Evolutionary conservation across 1,140 invertebrate species (phyloP), one percentile per base, ranked within the genome.

Genomic region (Nixonia krombeini): DNA sequence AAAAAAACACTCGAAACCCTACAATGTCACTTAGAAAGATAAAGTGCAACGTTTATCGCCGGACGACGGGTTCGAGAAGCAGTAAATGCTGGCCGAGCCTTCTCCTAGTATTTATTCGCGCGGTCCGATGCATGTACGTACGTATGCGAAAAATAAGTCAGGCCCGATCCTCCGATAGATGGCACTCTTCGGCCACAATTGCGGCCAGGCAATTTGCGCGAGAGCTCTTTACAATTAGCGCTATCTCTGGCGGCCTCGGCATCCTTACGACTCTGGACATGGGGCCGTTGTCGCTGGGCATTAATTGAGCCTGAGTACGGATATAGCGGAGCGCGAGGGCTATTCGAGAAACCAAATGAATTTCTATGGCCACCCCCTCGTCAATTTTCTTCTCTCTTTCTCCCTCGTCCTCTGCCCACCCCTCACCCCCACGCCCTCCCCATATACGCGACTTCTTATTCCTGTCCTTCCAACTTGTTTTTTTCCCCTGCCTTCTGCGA

Each of bases 221-320:
- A 51, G 31, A 37, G 23, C 28, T 28, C 50, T 64, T 52, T 38
- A 46, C 64, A 63, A 65, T 69, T 72, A 69, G 63, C 58, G 64
- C 51, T 68, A 64, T 68, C 55, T 58, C 47, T 52, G 46, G 31
- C 38, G 50, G 37, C 42, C 15, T 25, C 13, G 44, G 46, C 25
- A 38, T 38, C 46, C 55, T 51, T 55, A 37, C 57, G 51, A 55
- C 40, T 29, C 52, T 49, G 12, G 35, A 26, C 18, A 33, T 29
- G 49, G 63, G 50, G 35, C 56, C 57, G 50, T 53, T 67, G 68
- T 71, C 68, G 68, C 67, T 71, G 67, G 51, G 46, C 68, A 67
- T 71, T 71, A 67, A 71, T 67, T 66, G 63, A 71, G 57, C 68
- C 40, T 38, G 47, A 44, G 58, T 47, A 53, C 58, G 33, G 53